Evolutionary conservation across 2,113 vertebrate species (phyloP).

Genomic region (Anolis carolinensis): DNA sequence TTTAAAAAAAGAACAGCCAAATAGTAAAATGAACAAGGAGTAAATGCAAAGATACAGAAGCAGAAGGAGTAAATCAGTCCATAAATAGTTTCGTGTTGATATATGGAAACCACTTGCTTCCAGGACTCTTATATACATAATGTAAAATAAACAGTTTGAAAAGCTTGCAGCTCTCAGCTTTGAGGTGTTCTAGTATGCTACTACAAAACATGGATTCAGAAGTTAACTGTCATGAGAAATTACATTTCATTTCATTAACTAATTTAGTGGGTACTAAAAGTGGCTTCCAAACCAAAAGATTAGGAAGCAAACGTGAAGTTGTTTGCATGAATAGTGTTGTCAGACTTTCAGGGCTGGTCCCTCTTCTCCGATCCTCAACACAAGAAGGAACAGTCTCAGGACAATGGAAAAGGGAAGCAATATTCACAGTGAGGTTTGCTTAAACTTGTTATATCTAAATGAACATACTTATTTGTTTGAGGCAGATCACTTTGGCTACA

Average conservation of each 20-base stretch:
- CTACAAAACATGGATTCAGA: not conserved
- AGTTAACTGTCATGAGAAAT: not conserved
- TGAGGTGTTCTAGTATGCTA: not conserved
- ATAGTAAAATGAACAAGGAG: not conserved
- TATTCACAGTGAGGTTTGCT: no score
- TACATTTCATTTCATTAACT: constrained; percentile 23
- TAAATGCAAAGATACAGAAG: not conserved
- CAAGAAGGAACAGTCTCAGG: no score
- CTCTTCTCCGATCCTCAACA: no score
- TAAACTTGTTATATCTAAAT: no score
- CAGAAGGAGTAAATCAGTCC: not conserved
- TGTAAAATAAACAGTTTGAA: not conserved
- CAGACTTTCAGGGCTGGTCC: no score
- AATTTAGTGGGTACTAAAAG: not conserved
- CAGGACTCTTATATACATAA: not conserved
- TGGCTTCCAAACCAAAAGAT: not conserved
- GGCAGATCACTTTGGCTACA: no score
- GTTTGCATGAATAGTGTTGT: not conserved
- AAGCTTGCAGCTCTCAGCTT: not conserved
- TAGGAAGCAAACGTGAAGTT: constrained; percentile 18
- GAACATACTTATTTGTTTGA: no score
- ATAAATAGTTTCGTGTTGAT: not conserved
- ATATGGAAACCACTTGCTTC: not conserved
- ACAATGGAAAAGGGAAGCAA: no score
- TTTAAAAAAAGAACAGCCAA: not conserved